Conservation (phyloP, 2,888 invertebrate genomes). For the Watsonalla cultraria region DNA sequence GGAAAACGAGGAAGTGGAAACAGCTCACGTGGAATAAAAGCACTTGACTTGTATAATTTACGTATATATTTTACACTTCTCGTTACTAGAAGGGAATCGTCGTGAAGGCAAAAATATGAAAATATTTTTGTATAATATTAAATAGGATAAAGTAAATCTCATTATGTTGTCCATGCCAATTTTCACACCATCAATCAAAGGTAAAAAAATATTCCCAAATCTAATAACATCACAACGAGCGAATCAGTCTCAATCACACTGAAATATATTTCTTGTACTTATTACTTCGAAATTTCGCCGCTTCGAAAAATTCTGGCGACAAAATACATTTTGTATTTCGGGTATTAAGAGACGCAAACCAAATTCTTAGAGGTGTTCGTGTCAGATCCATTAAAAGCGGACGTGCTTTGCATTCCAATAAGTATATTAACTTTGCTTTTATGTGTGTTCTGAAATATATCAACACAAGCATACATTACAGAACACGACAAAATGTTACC, state of each 20-base stretch:
- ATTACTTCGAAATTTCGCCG: background rate
- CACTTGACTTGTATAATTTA: too few relatives aligned
- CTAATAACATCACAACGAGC: background rate
- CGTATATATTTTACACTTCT: too few relatives aligned
- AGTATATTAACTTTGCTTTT: background rate
- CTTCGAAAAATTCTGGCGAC: background rate
- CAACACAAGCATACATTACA: background rate
- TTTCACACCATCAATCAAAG: too few relatives aligned
- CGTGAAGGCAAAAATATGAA: too few relatives aligned
- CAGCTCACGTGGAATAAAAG: too few relatives aligned
- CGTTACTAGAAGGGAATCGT: too few relatives aligned
- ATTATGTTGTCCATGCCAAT: too few relatives aligned
- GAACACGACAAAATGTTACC: background rate
- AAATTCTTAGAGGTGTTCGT: background rate
- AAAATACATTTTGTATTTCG: background rate
- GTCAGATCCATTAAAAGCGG: background rate
- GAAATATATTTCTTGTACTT: background rate
- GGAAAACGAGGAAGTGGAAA: too few relatives aligned
- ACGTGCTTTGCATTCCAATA: background rate
- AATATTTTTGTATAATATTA: too few relatives aligned
- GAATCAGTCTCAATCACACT: background rate
- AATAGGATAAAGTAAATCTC: too few relatives aligned
- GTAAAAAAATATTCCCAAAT: background rate
- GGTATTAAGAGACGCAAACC: background rate
- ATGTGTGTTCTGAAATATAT: background rate